These are phyloP conservation scores for Pristionchus entomophagus DNA, from an alignment of 2,888 invertebrate species.

Conservation along the genomic window DNA sequence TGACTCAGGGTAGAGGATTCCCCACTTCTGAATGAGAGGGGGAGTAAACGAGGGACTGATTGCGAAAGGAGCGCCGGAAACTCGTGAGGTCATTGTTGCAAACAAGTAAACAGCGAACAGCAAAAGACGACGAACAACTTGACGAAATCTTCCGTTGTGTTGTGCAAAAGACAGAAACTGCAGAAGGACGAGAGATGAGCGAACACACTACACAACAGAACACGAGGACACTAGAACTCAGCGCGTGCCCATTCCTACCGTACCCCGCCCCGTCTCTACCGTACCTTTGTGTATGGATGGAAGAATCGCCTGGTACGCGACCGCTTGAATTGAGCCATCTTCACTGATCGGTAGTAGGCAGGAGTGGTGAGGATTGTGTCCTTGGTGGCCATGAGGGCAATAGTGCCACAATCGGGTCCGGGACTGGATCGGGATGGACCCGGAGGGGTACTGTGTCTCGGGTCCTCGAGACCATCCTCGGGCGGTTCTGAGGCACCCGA, in stretches of 20 bases:
- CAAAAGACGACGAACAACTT: not conserved
- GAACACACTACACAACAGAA: not conserved
- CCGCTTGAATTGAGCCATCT: slow-evolving; percentile 56
- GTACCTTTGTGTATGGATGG: slow-evolving; percentile 60
- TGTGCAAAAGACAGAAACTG: too few species aligned
- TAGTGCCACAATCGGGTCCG: not conserved
- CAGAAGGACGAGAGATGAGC: not conserved
- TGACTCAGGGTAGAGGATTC: not conserved
- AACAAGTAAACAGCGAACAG: slow-evolving; percentile 21
- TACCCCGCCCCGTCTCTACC: too few species aligned
- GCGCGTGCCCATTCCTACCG: not conserved
- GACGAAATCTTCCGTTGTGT: not conserved
- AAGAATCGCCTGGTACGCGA: slow-evolving; percentile 62
- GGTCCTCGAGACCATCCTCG: slow-evolving; percentile 16
- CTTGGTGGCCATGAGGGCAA: not conserved
- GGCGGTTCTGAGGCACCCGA: slow-evolving; percentile 1
- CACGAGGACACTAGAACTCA: not conserved
- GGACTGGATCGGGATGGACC: slow-evolving; percentile 2
- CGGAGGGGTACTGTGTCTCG: not conserved
- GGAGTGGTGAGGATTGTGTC: not conserved
- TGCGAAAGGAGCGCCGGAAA: slow-evolving; percentile 7
- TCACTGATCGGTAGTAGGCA: slow-evolving; percentile 44
- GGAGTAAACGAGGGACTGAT: not conserved
- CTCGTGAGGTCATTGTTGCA: not conserved
- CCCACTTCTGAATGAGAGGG: too few species aligned